Evolutionary conservation across 2,888 invertebrate species (phyloP), one percentile per base, ranked within the genome.

Genomic region (Parnassius glacialis): DNA sequence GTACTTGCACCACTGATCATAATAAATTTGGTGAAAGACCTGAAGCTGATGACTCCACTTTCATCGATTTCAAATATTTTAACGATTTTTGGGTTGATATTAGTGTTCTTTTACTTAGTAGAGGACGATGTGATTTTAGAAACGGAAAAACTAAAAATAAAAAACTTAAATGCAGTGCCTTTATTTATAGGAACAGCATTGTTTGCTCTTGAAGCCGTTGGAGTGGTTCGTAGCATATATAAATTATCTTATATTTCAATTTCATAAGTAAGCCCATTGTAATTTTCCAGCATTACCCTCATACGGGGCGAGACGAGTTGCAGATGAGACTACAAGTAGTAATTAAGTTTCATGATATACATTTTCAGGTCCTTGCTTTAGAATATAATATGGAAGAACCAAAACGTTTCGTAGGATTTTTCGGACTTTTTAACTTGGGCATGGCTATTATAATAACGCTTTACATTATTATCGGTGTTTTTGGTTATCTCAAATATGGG

Each of bases 331-430:
- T 34, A 7, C 34, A 34, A 34, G 34, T 34, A 7, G 34, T 34
- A 34, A 7, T 34, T 34, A 34, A 34, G 34, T 34, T 34, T 34
- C 34, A 34, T 34, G 34, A 34, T 34, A 34, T 3, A 34, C 3
- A 34, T 7, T 34, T 34, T 34, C 74, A 97, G 97, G 94, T 98
- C 25, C 92, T 98, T 80, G 97, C 98, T 0, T 83, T 99, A 69
- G 97, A 98, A 83, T 98, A 98, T 81, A 96, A 97, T 79, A 97
- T 99, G 97, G 95, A 95, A 75, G 91, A 94, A 0, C 97, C 98
- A 0, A 93, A 94, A 70, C 90, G 93, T 16, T 98, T 98, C 84
- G 94, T 94, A 0, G 95, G 95, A 0, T 77, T 90, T 2, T 94
- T 90, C 61, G 98, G 98, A 0, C 95, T 98, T 0, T 90, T 98